Evolutionary conservation across 2,113 vertebrate genomes (phyloP).

Genomic region (Thalassoma bifasciatum): DNA sequence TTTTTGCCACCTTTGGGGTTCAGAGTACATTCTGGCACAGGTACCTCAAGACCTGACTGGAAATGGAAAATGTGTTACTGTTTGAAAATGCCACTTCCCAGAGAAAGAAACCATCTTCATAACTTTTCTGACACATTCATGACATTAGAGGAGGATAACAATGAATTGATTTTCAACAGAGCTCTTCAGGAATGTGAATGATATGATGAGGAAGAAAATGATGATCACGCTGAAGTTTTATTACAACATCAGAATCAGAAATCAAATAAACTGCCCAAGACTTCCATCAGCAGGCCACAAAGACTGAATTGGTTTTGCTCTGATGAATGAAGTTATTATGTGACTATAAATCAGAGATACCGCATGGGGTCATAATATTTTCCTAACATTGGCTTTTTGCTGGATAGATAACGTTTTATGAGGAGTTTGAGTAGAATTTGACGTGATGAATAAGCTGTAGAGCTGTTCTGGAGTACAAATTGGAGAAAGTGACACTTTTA

Average conservation of each 20-base stretch:
- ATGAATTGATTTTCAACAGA: conserved; percentile 38
- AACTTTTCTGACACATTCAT: conserved; percentile 17
- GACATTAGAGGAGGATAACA: conserved; percentile 20
- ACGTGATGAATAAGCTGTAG: no score
- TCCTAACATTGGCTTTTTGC: no score
- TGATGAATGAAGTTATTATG: conserved; percentile 34
- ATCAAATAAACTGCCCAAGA: conserved; percentile 27
- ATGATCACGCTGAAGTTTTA: conserved; percentile 25
- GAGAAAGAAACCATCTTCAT: not conserved
- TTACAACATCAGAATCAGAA: conserved; percentile 17
- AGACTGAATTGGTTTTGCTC: conserved; percentile 23
- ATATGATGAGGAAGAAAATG: conserved; percentile 7
- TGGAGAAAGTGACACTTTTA: no score
- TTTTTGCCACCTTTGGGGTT: conserved; percentile 7
- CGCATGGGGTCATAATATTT: not conserved
- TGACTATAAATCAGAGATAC: conserved; percentile 4
- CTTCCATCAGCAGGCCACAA: conserved; percentile 21
- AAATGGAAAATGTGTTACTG: conserved; percentile 2
- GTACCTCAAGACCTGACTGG: not conserved
- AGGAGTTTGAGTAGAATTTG: no score
- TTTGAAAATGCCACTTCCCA: not conserved
- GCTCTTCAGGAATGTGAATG: conserved; percentile 19
- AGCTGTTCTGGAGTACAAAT: no score
- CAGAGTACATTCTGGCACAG: not conserved
- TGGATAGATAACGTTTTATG: not conserved